A percentile compares a stretch with the other conserved stretches of the same genome.
Evolutionary conservation across 2,113 vertebrate genomes (phyloP).

Genomic region (Alethe castanea): DNA sequence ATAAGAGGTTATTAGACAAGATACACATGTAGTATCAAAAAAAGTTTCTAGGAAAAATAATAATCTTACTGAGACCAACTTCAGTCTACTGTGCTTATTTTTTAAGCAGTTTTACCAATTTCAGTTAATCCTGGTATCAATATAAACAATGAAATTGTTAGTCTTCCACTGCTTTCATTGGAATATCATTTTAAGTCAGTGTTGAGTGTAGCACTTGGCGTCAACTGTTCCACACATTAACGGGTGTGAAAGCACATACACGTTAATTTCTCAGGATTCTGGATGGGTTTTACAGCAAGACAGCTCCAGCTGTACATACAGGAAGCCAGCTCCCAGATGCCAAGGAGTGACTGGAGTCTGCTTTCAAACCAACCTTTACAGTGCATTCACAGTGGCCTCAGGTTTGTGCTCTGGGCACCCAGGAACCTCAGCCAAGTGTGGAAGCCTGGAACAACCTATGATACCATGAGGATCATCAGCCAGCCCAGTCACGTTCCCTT

Average conservation of each 20-base stretch:
- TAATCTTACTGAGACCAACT: background rate
- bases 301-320: background rate
- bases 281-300: background rate
- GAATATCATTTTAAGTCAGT: background rate
- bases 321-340: background rate
- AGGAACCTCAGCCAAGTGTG: background rate
- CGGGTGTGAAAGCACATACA: background rate
- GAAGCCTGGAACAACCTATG: background rate
- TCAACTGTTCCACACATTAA: background rate
- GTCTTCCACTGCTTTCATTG: background rate
- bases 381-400: background rate
- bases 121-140: background rate
- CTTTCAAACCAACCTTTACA: background rate
- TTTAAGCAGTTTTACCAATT: background rate
- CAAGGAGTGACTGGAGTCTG: background rate
- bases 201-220: background rate
- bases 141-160: background rate
- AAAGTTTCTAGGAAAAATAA: background rate
- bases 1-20: background rate
- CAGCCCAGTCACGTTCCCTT: background rate
- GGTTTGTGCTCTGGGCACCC: background rate
- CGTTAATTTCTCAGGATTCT: background rate
- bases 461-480: background rate
- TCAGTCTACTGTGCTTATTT: background rate
- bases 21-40: background rate